Conservation (phyloP, 2,113 vertebrate species). For the Mobula birostris region DNA sequence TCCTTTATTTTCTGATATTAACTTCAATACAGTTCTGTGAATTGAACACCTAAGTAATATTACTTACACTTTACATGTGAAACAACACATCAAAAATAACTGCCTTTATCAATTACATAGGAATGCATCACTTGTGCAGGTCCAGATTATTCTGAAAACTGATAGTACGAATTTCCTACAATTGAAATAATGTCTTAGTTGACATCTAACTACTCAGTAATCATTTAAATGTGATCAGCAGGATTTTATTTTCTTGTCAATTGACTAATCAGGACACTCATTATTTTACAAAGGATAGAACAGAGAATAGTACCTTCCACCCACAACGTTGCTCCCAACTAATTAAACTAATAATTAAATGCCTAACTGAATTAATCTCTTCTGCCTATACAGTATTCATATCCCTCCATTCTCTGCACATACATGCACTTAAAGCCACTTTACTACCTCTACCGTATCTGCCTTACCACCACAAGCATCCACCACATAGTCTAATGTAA, state of each 20-base stretch:
- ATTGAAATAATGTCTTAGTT: background rate
- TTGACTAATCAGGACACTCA: background rate
- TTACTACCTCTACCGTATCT: too few species aligned
- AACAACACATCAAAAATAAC: background rate
- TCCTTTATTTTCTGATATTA: background rate
- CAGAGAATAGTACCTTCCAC: too few species aligned
- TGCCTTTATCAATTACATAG: background rate
- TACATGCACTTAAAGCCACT: too few species aligned
- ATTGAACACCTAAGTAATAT: background rate
- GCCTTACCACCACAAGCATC: too few species aligned
- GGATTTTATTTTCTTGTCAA: background rate
- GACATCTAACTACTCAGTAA: background rate
- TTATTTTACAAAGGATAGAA: background rate
- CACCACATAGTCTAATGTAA: background rate
- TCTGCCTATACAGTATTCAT: too few species aligned
- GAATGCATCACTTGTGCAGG: background rate
- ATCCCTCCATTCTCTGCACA: too few species aligned
- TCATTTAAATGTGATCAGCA: background rate
- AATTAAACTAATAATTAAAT: too few species aligned
- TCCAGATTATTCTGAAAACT: background rate
- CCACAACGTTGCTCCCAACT: too few species aligned
- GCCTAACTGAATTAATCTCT: too few species aligned
- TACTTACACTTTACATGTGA: background rate
- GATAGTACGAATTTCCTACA: background rate
- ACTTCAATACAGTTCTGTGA: background rate